A percentile compares a stretch with the other conserved stretches of the same genome.
phyloP scores from a whole-genome alignment of 2,113 vertebrate species.

The Petrocephalus microphthalmus region DNA sequence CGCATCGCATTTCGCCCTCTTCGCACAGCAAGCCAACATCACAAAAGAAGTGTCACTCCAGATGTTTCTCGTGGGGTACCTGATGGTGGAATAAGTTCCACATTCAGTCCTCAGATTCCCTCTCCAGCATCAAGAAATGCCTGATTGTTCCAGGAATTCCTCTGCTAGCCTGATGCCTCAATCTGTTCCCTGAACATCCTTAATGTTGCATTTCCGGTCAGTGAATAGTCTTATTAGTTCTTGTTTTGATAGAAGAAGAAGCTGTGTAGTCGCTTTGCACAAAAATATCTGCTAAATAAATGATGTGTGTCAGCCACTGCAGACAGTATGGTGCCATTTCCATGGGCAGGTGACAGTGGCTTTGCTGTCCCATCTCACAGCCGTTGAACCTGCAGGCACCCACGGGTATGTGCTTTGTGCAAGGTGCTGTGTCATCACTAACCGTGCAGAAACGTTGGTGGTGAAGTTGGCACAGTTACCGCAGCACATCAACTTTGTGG shows the following conservation, averaged over 20 bases:
- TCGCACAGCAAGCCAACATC: neutral
- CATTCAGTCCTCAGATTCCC: neutral
- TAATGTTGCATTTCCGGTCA: neutral
- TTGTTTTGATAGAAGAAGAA: neutral
- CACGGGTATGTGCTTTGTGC: neutral
- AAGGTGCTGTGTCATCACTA: slow-evolving; percentile 31
- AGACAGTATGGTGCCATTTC: neutral
- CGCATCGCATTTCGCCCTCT: neutral
- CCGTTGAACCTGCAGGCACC: neutral
- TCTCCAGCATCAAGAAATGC: neutral
- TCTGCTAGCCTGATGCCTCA: neutral
- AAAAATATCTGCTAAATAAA: neutral
- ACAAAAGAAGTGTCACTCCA: neutral
- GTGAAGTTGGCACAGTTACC: slow-evolving; percentile 92
- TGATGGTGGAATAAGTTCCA: neutral
- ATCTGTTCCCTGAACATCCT: neutral
- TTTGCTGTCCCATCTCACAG: neutral
- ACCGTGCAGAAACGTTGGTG: slow-evolving; percentile 97
- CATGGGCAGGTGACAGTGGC: neutral
- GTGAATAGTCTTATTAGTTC: neutral
- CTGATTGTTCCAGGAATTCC: neutral
- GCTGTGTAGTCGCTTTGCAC: neutral
- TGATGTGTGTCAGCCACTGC: neutral
- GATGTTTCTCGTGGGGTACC: neutral
- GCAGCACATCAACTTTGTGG: slow-evolving; percentile 88